phyloP scores from a whole-genome alignment of 1,140 invertebrate species.

The Samia ricini region DNA sequence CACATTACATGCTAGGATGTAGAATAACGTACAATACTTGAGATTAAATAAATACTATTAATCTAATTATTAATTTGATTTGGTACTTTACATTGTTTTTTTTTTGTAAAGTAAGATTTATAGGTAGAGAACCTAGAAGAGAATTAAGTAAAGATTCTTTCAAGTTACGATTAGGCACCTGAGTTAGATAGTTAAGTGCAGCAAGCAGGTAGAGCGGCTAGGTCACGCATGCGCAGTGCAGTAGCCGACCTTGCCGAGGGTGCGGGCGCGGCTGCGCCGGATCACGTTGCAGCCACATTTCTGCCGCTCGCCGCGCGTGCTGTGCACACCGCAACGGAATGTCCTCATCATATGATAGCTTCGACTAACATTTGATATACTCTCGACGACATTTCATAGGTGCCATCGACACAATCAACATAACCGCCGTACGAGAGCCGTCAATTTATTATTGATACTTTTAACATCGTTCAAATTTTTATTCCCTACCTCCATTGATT shows the following conservation, averaged over 20 bases:
- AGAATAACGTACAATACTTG: background rate
- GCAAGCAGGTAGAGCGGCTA: slow-evolving; percentile 25
- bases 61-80: too few species aligned
- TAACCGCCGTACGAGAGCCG: slow-evolving; percentile 27
- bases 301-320: slow-evolving; percentile 66
- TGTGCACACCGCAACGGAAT: slow-evolving; percentile 66
- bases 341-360: slow-evolving; percentile 67
- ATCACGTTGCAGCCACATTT: slow-evolving; percentile 66
- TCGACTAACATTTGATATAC: slow-evolving; percentile 64
- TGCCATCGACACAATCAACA: slow-evolving; percentile 32
- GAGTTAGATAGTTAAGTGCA: background rate
- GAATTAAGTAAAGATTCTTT: background rate
- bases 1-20: background rate
- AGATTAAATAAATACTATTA: background rate
- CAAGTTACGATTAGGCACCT: background rate
- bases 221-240: slow-evolving; percentile 63
- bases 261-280: slow-evolving; percentile 34
- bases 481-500: too few species aligned
- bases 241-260: slow-evolving; percentile 69
- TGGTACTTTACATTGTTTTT: background rate
- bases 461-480: background rate
- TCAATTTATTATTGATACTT: background rate
- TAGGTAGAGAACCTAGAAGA: too few species aligned
- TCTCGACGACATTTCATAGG: slow-evolving; percentile 56
- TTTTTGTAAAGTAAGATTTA: background rate